Conservation (phyloP, 2,113 vertebrate genomes). For the Catharus minimus region DNA sequence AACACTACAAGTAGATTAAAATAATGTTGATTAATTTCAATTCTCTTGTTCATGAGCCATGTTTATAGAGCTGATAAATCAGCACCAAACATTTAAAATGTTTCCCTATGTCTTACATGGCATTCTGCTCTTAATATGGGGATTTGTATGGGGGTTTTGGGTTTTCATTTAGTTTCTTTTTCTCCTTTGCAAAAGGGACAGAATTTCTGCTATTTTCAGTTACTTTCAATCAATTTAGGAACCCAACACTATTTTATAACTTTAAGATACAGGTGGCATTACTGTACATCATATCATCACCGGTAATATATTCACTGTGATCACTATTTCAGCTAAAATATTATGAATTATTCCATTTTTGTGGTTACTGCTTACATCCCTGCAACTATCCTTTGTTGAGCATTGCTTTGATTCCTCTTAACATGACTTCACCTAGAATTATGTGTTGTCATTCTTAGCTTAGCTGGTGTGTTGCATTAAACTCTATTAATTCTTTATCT, state of each 20-base stretch:
- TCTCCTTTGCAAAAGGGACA: neutral
- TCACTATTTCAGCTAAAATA: neutral
- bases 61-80: neutral
- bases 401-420: neutral
- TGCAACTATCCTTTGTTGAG: neutral
- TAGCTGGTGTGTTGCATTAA: neutral
- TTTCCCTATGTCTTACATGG: neutral
- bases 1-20: neutral
- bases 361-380: neutral
- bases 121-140: neutral
- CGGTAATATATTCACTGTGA: neutral
- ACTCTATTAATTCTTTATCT: neutral
- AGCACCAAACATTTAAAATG: neutral
- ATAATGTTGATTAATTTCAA: neutral
- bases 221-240: neutral
- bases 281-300: neutral
- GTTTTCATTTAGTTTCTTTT: neutral
- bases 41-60: neutral
- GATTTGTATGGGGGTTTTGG: rapidly evolving
- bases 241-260: neutral
- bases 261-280: neutral
- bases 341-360: neutral
- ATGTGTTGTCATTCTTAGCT: neutral
- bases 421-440: neutral
- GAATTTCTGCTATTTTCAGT: neutral